Base-by-base conservation (phyloP, 37 sponge, comb jelly and placozoan genomes). In the Halisarca cf. caerulea region DNA sequence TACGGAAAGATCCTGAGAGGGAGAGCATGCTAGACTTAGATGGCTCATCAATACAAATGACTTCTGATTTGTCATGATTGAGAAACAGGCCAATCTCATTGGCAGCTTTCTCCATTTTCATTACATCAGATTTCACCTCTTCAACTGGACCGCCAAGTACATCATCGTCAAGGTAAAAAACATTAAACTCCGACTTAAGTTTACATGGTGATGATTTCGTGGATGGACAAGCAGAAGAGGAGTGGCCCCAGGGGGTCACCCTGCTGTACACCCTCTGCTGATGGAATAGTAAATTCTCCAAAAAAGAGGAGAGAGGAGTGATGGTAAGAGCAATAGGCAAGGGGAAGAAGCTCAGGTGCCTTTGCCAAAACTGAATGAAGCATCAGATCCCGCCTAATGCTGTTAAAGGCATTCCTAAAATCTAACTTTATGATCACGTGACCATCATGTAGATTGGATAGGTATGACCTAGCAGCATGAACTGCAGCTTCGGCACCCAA, bases 321-420 rank as follows among this genome's bases (percentile, higher is more conserved):
- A 21, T 39, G 37, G 40, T 71, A 71, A 17, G 73, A 33, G 40
- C 40, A 71, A 30, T 71, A 38, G 40, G 40, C 40, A 38, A 71
- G 30, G 37, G 73, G 73, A 39, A 71, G 40, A 18, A 71, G 21
- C 73, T 71, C 73, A 38, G 73, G 73, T 71, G 40, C 73, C 73
- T 37, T 71, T 30, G 21, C 7, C 40, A 33, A 21, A 37, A 71
- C 73, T 38, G 73, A 33, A 17, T 33, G 37, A 37, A 71, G 73
- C 73, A 71, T 71, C 73, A 30, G 7, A 71, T 71, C 73, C 39
- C 73, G 73, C 40, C 40, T 27, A 1, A 54, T 54, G 59, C 80
- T 58, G 80, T 80, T 55, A 57, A 80, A 80, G 59, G 59, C 40
- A 80, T 80, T 80, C 80, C 59, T 58, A 57, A 80, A 80, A 80